phyloP scores from a whole-genome alignment of 1,140 invertebrate genomes.

The Colletes gigas region DNA sequence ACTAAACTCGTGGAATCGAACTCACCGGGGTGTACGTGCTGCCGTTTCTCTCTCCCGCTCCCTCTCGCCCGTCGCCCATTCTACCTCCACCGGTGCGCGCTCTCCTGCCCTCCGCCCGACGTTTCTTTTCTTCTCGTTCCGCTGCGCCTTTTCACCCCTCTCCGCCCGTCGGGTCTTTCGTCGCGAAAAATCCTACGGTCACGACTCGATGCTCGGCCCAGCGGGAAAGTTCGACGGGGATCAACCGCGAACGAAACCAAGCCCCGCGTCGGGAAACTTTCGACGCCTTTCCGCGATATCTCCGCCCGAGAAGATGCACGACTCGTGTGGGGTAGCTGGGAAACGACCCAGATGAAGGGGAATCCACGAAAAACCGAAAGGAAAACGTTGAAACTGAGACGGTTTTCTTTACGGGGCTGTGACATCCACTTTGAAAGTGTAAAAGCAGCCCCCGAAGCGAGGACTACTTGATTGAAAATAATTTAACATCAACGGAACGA shows the following conservation, averaged over 20 bases:
- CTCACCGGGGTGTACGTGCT: slow-evolving; percentile 69
- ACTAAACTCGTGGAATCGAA: slow-evolving; percentile 72
- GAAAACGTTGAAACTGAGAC: too few species aligned
- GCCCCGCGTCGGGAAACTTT: too few species aligned
- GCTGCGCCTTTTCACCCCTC: not conserved
- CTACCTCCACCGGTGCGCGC: not conserved
- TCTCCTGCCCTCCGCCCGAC: not conserved
- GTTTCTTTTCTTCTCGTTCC: slow-evolving; percentile 14
- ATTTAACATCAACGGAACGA: too few species aligned
- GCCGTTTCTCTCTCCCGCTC: slow-evolving; percentile 57
- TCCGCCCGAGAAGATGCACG: not conserved
- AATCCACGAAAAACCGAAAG: not conserved
- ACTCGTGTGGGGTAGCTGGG: not conserved
- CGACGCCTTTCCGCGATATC: not conserved
- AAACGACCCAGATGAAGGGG: too few species aligned
- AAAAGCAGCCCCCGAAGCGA: too few species aligned
- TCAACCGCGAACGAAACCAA: slow-evolving; percentile 33
- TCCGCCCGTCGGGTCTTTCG: not conserved
- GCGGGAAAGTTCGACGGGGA: slow-evolving; percentile 34
- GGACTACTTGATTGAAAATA: too few species aligned
- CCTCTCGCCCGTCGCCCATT: not conserved
- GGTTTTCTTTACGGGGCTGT: too few species aligned
- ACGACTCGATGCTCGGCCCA: slow-evolving; percentile 9
- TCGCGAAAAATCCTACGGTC: slow-evolving; percentile 55
- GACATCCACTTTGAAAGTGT: too few species aligned